Percentiles rank a stretch among this genome's conserved stretches.
Evolutionary conservation across 2,797 vertebrate species (phyloP).

Genomic region (Hydrolagus colliei): DNA sequence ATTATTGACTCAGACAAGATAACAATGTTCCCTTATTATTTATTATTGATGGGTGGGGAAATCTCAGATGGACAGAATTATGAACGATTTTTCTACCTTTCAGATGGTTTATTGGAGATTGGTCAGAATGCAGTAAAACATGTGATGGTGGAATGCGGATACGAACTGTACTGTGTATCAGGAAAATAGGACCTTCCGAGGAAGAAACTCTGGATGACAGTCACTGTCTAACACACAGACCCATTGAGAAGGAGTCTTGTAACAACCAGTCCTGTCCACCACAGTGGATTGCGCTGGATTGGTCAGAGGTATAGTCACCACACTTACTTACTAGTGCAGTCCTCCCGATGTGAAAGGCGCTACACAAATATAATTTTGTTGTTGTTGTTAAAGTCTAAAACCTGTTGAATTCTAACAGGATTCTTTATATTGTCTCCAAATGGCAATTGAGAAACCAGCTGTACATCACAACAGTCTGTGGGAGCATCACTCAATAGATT

Average conservation of each 20-base stretch:
- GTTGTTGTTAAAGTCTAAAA: background rate
- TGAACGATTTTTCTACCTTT: background rate
- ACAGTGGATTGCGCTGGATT: conserved; percentile 91
- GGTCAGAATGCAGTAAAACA: conserved; percentile 89
- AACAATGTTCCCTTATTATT: no score
- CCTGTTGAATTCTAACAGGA: background rate
- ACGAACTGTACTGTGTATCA: conserved; percentile 84
- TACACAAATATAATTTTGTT: no score
- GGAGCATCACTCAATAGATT: no score
- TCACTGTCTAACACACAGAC: conserved; percentile 84
- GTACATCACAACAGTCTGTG: no score
- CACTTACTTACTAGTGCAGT: background rate
- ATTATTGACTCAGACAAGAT: no score
- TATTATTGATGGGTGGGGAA: no score
- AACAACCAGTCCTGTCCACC: conserved; percentile 96
- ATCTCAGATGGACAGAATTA: no score
- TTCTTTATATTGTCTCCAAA: no score
- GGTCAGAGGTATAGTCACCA: conserved; percentile 81
- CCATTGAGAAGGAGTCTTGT: conserved; percentile 84
- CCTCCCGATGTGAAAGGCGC: no score
- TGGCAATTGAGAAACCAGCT: no score
- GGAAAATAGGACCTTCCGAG: conserved; percentile 79
- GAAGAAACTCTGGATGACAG: conserved; percentile 85
- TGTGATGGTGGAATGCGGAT: conserved; percentile 83
- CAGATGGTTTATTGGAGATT: conserved; percentile 97